A percentile compares a stretch with the other conserved stretches of the same genome.
phyloP scores from a whole-genome alignment of 2,888 invertebrate species.

The Ctena decussata region DNA sequence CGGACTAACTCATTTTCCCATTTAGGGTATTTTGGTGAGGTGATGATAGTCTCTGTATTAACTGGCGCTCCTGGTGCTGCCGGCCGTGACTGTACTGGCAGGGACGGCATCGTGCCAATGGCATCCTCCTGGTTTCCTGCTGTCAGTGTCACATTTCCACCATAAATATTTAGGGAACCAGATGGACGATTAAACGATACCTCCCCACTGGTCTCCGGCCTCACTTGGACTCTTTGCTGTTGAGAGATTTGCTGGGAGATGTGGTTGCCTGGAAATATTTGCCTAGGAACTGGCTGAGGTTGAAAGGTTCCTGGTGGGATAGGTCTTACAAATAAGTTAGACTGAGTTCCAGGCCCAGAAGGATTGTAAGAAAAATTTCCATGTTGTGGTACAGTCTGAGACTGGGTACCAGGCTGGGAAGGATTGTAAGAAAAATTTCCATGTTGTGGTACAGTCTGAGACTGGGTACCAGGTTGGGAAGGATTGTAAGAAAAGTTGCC shows the following conservation, averaged over 20 bases:
- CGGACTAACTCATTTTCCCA: slow-evolving; percentile 69
- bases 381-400: not conserved
- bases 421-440: not conserved
- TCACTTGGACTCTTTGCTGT: not conserved
- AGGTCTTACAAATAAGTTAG: not conserved
- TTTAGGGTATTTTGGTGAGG: slow-evolving; percentile 62
- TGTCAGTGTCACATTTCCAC: slow-evolving; percentile 7
- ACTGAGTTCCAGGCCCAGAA: not conserved
- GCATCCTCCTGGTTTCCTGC: slow-evolving; percentile 21
- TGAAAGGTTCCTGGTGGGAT: not conserved
- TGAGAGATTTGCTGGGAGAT: not conserved
- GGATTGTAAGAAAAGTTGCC: not conserved
- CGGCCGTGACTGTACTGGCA: not conserved
- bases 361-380: not conserved
- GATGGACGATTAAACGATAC: not conserved
- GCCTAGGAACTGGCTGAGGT: not conserved
- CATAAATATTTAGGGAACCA: slow-evolving; percentile 3
- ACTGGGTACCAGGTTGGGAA: not conserved
- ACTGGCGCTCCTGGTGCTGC: not conserved
- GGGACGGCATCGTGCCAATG: not conserved
- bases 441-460: not conserved
- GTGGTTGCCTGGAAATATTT: not conserved
- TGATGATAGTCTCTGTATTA: not conserved
- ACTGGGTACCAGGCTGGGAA: not conserved
- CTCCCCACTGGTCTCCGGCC: not conserved